Evolutionary conservation across 2,797 vertebrate species (phyloP).

Genomic region (Anguilla marmorata): DNA sequence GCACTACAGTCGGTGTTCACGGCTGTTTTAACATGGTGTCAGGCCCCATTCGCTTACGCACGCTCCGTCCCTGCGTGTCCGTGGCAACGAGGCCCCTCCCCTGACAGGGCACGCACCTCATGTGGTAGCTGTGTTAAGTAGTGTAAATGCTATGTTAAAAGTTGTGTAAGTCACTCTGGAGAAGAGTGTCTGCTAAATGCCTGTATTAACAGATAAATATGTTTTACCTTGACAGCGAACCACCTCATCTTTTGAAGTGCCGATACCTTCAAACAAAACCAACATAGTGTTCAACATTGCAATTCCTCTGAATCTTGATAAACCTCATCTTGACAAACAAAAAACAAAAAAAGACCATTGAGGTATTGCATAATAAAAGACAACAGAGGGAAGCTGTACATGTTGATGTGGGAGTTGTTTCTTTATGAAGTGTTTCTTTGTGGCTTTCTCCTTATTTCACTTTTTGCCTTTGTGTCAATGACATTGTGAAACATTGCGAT

Average conservation of each 20-base stretch:
- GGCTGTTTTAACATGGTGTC: conserved; percentile 64
- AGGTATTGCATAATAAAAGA: background rate
- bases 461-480: background rate
- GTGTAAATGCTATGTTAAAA: no score
- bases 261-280: background rate
- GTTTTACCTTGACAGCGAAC: background rate
- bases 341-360: background rate
- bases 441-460: background rate
- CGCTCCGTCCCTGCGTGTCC: conserved; percentile 56
- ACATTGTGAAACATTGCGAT: background rate
- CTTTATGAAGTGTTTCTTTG: background rate
- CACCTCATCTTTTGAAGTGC: background rate
- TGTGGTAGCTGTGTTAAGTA: background rate
- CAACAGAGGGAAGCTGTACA: background rate
- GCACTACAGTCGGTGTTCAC: conserved; percentile 57
- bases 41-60: conserved; percentile 58
- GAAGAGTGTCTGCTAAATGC: no score
- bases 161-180: no score
- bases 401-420: background rate
- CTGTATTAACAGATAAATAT: background rate
- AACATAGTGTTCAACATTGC: background rate
- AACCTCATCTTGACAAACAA: background rate
- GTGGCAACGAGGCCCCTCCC: conserved; percentile 49
- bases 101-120: background rate
- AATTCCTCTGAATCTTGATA: background rate